Evolutionary conservation across 2,888 invertebrate genomes (phyloP).

Genomic region (Carcina quercana): DNA sequence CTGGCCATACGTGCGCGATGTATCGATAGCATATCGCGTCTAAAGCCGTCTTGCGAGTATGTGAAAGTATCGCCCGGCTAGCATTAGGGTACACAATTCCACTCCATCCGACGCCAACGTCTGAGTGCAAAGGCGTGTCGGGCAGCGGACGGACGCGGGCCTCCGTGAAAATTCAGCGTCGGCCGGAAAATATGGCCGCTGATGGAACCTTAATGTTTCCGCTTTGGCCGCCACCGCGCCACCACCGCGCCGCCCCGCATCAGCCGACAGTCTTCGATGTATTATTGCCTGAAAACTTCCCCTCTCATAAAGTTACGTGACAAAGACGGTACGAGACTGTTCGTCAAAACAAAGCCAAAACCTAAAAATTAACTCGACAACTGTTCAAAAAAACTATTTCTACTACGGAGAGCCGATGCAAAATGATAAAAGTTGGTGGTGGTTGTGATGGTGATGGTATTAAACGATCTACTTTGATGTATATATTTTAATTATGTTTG

Average conservation of each 20-base stretch:
- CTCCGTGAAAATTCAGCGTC: slow-evolving; percentile 56
- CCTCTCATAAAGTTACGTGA: slow-evolving; percentile 37
- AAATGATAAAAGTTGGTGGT: too few relatives aligned
- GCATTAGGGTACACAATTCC: slow-evolving; percentile 52
- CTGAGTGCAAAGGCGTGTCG: slow-evolving; percentile 73
- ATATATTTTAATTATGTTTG: too few relatives aligned
- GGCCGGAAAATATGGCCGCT: slow-evolving; percentile 66
- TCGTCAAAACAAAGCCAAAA: neutral
- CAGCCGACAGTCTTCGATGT: slow-evolving; percentile 42
- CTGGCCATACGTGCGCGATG: too few relatives aligned
- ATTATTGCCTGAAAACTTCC: slow-evolving; percentile 44
- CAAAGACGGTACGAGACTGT: slow-evolving; percentile 6
- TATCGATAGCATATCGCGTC: too few relatives aligned
- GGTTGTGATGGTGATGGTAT: too few relatives aligned
- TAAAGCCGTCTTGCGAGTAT: slow-evolving; percentile 35
- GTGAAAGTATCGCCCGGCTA: slow-evolving; percentile 50
- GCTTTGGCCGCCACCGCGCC: slow-evolving; percentile 56
- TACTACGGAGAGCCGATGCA: too few relatives aligned
- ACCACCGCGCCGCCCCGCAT: slow-evolving; percentile 51
- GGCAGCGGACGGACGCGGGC: slow-evolving; percentile 45
- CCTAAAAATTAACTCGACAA: too few relatives aligned
- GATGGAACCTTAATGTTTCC: slow-evolving; percentile 71
- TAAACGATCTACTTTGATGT: too few relatives aligned
- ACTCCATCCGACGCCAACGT: slow-evolving; percentile 50
- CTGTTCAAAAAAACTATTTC: too few relatives aligned